These are phyloP conservation scores for Enteromius mattozi DNA, from an alignment of 2,797 vertebrate genomes.

Conservation along the genomic window DNA sequence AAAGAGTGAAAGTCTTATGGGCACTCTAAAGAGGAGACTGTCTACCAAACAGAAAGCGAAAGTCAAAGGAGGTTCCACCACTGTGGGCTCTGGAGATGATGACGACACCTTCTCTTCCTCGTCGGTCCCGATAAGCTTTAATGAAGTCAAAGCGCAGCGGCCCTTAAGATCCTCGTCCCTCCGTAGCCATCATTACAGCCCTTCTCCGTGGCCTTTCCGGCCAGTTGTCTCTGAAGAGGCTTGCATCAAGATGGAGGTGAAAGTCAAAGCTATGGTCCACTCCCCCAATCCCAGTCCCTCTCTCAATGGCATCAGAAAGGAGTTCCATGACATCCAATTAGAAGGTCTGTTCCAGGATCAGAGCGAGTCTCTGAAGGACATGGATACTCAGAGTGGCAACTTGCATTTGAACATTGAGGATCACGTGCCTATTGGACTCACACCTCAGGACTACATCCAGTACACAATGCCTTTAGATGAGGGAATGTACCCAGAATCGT, in stretches of 20 bases:
- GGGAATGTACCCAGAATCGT: slow-evolving; percentile 94
- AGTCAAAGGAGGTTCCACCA: slow-evolving; percentile 85
- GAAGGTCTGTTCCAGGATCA: slow-evolving; percentile 88
- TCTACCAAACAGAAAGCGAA: slow-evolving; percentile 95
- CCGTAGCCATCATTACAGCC: slow-evolving; percentile 95
- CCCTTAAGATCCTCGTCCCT: slow-evolving; percentile 92
- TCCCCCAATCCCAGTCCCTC: slow-evolving; percentile 90
- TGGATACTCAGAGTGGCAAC: slow-evolving; percentile 86
- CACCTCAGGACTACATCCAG: slow-evolving; percentile 98
- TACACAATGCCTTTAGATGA: slow-evolving; percentile 99
- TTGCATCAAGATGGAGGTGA: slow-evolving; percentile 95
- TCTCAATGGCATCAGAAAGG: slow-evolving; percentile 91
- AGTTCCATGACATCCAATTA: slow-evolving; percentile 90
- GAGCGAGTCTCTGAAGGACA: slow-evolving; percentile 81
- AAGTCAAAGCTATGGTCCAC: slow-evolving; percentile 97
- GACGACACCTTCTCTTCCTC: slow-evolving; percentile 94
- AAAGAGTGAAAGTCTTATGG: slow-evolving; percentile 95
- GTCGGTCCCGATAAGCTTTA: slow-evolving; percentile 92
- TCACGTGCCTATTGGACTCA: slow-evolving; percentile 95
- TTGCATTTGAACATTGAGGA: slow-evolving; percentile 93
- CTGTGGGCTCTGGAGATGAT: slow-evolving; percentile 86
- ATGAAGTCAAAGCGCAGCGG: slow-evolving; percentile 90
- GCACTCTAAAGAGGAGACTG: slow-evolving; percentile 92
- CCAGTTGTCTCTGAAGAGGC: slow-evolving; percentile 91
- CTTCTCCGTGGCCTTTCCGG: slow-evolving; percentile 95